Conservation (phyloP, 2,797 vertebrate species). For the Rhadinocentrus ornatus region DNA sequence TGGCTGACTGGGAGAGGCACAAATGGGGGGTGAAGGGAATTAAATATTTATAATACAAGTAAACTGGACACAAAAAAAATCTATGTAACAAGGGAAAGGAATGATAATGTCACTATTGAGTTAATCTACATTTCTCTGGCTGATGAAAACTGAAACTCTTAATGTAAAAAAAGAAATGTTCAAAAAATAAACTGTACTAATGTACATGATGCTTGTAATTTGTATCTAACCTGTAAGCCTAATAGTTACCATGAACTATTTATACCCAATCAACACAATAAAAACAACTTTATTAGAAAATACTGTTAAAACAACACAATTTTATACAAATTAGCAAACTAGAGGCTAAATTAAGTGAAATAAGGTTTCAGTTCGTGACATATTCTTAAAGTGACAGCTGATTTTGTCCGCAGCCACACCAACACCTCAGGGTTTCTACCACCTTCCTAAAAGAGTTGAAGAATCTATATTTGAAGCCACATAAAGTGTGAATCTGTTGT, state of each 20-base stretch:
- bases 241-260: neutral
- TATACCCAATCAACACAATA: neutral
- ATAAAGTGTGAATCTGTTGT: neutral
- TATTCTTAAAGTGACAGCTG: neutral
- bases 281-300: too few species aligned
- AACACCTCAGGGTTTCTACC: neutral
- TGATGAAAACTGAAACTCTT: neutral
- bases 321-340: too few species aligned
- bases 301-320: too few species aligned
- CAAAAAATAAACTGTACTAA: neutral
- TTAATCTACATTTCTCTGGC: neutral
- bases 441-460: neutral
- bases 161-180: neutral
- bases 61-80: neutral
- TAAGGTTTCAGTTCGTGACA: neutral
- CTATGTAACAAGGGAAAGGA: neutral
- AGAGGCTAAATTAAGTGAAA: too few species aligned
- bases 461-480: neutral
- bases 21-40: constrained; percentile 3
- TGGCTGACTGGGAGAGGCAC: neutral
- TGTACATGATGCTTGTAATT: neutral
- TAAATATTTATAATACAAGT: neutral
- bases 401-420: neutral
- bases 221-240: neutral
- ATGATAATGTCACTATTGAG: neutral